Percentiles rank a stretch among this genome's conserved stretches.
Evolutionary conservation across 2,797 vertebrate species (phyloP).

Genomic region (Erpetoichthys calabaricus): DNA sequence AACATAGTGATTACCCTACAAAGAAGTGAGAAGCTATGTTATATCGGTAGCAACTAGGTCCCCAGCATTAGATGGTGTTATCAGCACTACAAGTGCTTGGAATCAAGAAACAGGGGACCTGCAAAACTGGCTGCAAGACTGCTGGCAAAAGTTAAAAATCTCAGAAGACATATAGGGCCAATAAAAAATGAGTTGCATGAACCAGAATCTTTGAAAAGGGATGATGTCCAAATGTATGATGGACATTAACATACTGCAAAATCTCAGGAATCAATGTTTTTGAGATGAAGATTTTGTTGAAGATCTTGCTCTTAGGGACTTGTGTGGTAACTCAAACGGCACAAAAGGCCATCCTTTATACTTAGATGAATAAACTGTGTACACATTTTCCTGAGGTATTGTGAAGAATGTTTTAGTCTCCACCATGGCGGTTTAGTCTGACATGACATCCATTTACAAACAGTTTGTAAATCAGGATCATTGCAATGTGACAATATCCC

Average conservation of each 20-base stretch:
- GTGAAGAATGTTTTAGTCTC: not conserved
- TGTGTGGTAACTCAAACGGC: not conserved
- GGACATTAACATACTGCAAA: conserved; percentile 12
- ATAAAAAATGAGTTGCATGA: not conserved
- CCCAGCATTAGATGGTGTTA: not conserved
- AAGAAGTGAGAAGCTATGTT: not conserved
- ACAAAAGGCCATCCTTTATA: conserved; percentile 7
- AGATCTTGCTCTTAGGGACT: not conserved
- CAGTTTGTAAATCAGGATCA: too few species aligned
- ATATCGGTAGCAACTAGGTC: not conserved
- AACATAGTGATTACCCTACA: not conserved
- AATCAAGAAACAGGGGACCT: conserved; percentile 5
- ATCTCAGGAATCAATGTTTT: conserved; percentile 8
- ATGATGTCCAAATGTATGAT: conserved; percentile 9
- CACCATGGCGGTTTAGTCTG: not conserved
- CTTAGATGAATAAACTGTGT: not conserved
- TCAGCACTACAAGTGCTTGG: conserved; percentile 5
- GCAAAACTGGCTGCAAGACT: conserved; percentile 11
- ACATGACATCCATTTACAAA: too few species aligned
- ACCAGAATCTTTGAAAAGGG: conserved; percentile 9
- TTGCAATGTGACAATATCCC: too few species aligned
- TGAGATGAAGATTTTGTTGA: conserved; percentile 8
- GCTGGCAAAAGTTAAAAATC: conserved; percentile 14
- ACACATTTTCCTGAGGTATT: conserved; percentile 7
- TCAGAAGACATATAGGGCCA: conserved; percentile 13